Base-by-base conservation (phyloP, 37 sponge, comb jelly and placozoan genomes). In the Sycon ciliatum region DNA sequence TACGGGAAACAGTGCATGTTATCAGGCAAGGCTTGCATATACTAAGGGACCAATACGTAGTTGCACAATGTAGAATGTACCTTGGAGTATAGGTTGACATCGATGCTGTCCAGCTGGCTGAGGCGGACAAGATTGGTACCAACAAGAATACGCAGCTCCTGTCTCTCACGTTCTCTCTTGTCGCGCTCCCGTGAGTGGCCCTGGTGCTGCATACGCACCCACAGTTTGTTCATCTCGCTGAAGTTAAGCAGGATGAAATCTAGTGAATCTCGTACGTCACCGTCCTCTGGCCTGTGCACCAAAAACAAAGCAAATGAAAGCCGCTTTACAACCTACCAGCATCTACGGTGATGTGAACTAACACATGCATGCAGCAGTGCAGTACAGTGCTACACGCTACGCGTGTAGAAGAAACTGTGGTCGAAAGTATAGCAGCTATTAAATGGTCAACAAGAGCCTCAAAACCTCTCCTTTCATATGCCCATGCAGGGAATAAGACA, bases 181-280 rank as follows among this genome's bases (percentile, higher is more conserved):
- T 86, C 85, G 72, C 83, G 89, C 82, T 97, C 99, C 64, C 86
- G 67, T 5, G 93, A 81, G 81, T 97, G 99, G 9, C 99, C 99
- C 84, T 96, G 98, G 77, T 96, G 93, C 65, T 96, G 98, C 93
- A 96, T 96, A 26, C 98, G 86, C 30, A 96, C 98, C 98, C 98
- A 96, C 42, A 96, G 81, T 77, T 96, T 96, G 83, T 96, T 96
- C 98, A 96, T 96, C 87, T 96, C 98, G 34, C 76, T 65, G 71
- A 85, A 96, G 84, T 96, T 96, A 16, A 85, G 89, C 13, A 84
- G 81, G 36, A 96, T 86, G 69, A 96, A 96, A n/a, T 73, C 56
- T 30, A 96, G 82, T 20, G 89, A 88, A 71, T 96, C 93, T 2
- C 83, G 78, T 20, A 96, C 84, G 11, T 66, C 62, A 3, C 98